Base-by-base conservation (phyloP, 2,797 vertebrate genomes). In the Chaetophractus vellerosus region DNA sequence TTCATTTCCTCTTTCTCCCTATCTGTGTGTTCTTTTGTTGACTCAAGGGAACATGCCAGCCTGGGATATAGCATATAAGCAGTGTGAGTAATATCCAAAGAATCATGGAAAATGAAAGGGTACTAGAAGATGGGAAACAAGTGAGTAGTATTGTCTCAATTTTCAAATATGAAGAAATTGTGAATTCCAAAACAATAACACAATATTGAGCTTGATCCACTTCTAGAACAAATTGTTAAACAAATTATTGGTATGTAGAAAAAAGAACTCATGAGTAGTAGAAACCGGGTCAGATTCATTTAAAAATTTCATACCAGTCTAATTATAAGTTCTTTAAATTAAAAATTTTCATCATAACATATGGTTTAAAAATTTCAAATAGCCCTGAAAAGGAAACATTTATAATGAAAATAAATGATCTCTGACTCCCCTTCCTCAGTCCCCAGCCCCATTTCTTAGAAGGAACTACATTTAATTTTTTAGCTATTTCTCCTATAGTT, bases 291-390 rank as follows among this genome's bases (percentile, higher is more conserved):
- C 71, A 63, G 8, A 81, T 50, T 93, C 38, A 74, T 57, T 83
- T 33, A 61, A 75, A 92, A 75, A 61, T 41, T 36, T 91, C 69
- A 21, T 33, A 48, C 78, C 33, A 33, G 57, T 41, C 64, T 85
- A 91, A 63, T 38, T 82, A 48, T 26, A 55, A n/a, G 21, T 36
- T 45, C n/a, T 89, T 75, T 84, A 50, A 48, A 50, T 82, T n/a
- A 81, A 78, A 92, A 28, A 57, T 88, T 85, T 88, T 68, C 63
- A 78, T 55, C 82, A 3, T 66, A 88, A 78, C 9, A 68, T 68
- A 45, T 12, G 11, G 5, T 45, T 95, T 79, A 31, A 92, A 90
- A 85, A 57, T 76, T 33, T 33, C 88, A 74, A 72, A 23, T 74
- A 72, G 4, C 23, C 31, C 50, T 52, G 57, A 85, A 87, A 96